Base-by-base conservation (phyloP, 1,140 invertebrate genomes). In the Drosophila triauraria region DNA sequence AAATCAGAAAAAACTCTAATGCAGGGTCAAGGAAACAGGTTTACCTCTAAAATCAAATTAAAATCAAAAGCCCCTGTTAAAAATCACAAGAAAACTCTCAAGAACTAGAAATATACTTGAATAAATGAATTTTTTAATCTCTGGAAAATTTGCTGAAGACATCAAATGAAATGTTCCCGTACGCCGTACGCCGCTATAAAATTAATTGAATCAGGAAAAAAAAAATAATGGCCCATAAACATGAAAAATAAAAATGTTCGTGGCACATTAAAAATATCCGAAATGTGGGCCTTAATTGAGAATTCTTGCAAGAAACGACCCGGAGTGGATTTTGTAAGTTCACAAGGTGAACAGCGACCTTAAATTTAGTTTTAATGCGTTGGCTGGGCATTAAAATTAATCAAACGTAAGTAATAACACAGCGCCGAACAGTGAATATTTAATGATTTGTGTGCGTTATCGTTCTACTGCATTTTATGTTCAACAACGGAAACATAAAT, bases 141-240 rank as follows among this genome's bases (percentile, higher is more conserved):
- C 64, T 56, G 59, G 62, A 65, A 76, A 74, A 86, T 84, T 84
- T 81, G 63, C 59, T 64, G 54, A 77, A 75, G 82, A 88, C 80
- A 88, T 87, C 79, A 80, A 80, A 87, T 80, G 75, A 87, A 83
- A 87, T 83, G 58, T 80, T 86, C 51, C 51, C 69, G 71, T 65
- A 63, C 47, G 70, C 53, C 53, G 35, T 40, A 40, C 53, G 13
- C 35, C 0, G 35, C 83, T 50, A 87, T 80, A 63, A 86, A 87
- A 80, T 83, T 80, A 88, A 87, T 87, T 87, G 84, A 88, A 87
- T 88, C 32, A 88, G 27, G 27, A 78, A 83, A 80, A 88, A 68
- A 60, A 40, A 25, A 30, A 70, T 70, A 69, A 57, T 67, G 72
- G 62, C 25, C 59, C 71, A 85, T 85, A 72, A 84, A 79, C 80